Evolutionary conservation across 2,797 vertebrate genomes (phyloP), one percentile per base, ranked within the genome.

Genomic region (Catostomus latipinnis): DNA sequence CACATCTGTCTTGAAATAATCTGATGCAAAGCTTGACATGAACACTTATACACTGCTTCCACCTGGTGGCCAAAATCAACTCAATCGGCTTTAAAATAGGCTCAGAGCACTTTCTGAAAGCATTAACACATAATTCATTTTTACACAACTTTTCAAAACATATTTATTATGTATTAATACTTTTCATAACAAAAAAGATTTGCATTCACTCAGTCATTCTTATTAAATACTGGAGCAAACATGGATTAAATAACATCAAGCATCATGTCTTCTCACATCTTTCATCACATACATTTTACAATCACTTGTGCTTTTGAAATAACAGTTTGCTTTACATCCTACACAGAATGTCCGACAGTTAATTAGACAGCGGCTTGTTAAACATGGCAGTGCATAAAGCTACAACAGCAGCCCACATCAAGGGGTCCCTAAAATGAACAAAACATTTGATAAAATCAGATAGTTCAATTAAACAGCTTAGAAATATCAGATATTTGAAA

Each of bases 1-100:
- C 65, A 49, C 50, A 45, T 63, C 49, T 43, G 48, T 10, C 22
- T 48, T 46, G 11, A 62, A 60, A 49, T 16, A 34, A 6, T 65
- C 22, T 16, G 53, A 10, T 11, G 12, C 16, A 46, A 53, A 6
- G 45, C 8, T 11, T 18, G 13, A 14, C 7, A 2, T 8, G 14
- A 14, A 57, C 56, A 16, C 4, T 50, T 52, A 71, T 70, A 56
- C 54, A 43, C 70, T 78, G 54, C 71, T 82, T 82, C 84, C 84
- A 73, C 78, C 86, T 87, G 45, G 71, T 82, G 86, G 80, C 54
- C 58, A 34, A 2, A 22, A 43, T 48, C 6, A 3, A 45, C 12
- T 8, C 1, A 14, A 70, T 52, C 13, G 7, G 13, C 45, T 6
- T 49, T 62, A 56, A 9, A 2, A 43, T 7, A 71, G 0, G 6